These are phyloP conservation scores for Gryllus longicercus DNA, from an alignment of 2,888 invertebrate species.

Conservation along the genomic window DNA sequence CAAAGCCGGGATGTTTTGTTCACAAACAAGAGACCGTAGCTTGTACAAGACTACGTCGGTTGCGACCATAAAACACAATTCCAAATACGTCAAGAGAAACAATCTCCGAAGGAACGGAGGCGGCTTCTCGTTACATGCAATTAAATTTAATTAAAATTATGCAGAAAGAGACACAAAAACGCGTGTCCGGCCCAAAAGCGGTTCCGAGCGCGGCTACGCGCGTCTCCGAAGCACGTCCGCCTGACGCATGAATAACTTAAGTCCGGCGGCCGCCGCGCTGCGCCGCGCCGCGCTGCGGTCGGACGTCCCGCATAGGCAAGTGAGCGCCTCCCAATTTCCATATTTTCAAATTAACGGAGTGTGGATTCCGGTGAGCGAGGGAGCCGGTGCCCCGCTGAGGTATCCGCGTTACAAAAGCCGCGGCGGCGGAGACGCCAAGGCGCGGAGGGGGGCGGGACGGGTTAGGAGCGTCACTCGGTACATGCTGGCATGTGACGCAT, in stretches of 20 bases:
- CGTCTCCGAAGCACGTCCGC: neutral
- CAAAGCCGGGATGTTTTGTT: too few relatives aligned
- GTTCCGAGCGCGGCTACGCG: neutral
- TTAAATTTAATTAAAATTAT: neutral
- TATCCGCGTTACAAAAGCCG: neutral
- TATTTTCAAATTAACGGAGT: slow-evolving; percentile 2
- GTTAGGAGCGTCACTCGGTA: too few relatives aligned
- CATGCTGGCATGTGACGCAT: too few relatives aligned
- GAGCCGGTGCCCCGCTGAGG: neutral
- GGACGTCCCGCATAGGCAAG: neutral
- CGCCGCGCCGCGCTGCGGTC: neutral
- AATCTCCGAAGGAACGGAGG: too few relatives aligned
- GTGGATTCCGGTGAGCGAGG: neutral
- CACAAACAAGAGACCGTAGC: too few relatives aligned
- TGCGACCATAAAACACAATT: too few relatives aligned
- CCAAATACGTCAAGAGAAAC: too few relatives aligned
- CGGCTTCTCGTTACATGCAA: neutral
- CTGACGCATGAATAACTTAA: slow-evolving; percentile 8
- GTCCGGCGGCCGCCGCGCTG: neutral
- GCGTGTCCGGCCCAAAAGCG: neutral
- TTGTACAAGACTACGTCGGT: too few relatives aligned
- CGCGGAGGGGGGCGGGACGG: too few relatives aligned
- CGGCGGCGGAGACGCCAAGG: too few relatives aligned
- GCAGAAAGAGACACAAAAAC: neutral
- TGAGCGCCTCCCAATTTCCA: neutral